A percentile compares a stretch with the other conserved stretches of the same genome.
These are phyloP conservation scores for Larimichthys polyactis DNA, from an alignment of 2,113 vertebrate species.

Conservation along the genomic window DNA sequence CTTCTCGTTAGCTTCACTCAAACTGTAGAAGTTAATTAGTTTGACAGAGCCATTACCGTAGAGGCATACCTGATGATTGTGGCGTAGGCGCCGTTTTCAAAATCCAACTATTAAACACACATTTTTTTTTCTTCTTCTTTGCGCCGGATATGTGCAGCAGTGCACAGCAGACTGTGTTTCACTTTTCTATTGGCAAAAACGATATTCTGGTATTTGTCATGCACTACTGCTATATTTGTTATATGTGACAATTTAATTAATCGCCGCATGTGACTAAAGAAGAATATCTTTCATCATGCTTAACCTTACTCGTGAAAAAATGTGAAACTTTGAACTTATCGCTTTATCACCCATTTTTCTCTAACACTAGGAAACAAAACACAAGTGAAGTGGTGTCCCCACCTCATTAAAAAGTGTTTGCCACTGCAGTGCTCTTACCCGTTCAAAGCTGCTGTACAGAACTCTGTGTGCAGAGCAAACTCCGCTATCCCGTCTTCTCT, in stretches of 20 bases:
- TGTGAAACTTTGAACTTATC: conserved; percentile 54
- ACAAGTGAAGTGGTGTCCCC: conserved; percentile 69
- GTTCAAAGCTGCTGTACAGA: conserved; percentile 66
- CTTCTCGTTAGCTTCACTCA: conserved; percentile 96
- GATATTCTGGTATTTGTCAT: conserved; percentile 15
- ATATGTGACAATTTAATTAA: conserved; percentile 53
- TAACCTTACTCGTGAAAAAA: conserved; percentile 16
- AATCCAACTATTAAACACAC: conserved; percentile 80
- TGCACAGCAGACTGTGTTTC: neutral
- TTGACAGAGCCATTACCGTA: conserved; percentile 90
- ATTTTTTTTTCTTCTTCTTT: conserved; percentile 29
- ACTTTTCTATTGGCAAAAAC: conserved; percentile 19
- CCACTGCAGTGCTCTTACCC: conserved; percentile 60
- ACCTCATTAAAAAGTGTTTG: conserved; percentile 79
- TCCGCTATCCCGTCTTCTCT: conserved; percentile 71
- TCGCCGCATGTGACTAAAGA: conserved; percentile 32
- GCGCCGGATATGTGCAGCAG: conserved; percentile 12
- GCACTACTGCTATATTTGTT: conserved; percentile 34
- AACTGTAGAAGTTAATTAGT: conserved; percentile 96
- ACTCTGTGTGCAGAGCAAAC: conserved; percentile 67
- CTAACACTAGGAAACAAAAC: conserved; percentile 51
- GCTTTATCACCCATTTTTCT: conserved; percentile 58
- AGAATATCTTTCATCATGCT: conserved; percentile 21
- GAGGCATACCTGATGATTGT: conserved; percentile 85
- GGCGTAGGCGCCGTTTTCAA: conserved; percentile 81